A percentile compares a stretch with the other conserved stretches of the same genome.
These are phyloP conservation scores for Chloroclystis v-ata DNA, from an alignment of 2,888 invertebrate genomes.

Conservation along the genomic window DNA sequence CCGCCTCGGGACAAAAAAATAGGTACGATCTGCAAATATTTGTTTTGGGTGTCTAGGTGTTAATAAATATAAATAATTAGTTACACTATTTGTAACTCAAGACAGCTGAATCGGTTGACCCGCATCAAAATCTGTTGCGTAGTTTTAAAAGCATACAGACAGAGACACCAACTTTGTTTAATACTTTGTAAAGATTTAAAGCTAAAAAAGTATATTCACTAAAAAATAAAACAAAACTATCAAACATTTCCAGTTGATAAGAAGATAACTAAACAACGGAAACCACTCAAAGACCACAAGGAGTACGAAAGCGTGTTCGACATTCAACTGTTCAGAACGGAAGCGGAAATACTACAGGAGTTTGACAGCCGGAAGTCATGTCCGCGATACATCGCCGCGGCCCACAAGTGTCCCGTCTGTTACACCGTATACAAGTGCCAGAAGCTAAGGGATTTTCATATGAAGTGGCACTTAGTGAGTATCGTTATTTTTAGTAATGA, in stretches of 20 bases:
- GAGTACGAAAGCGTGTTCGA: conserved; percentile 3
- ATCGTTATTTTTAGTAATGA: not conserved
- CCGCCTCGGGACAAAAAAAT: too few species aligned
- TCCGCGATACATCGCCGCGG: not conserved
- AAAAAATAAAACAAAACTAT: too few species aligned
- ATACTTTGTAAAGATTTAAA: too few species aligned
- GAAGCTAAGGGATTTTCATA: not conserved
- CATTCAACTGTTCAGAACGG: not conserved
- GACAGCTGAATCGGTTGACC: too few species aligned
- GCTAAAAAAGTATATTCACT: too few species aligned
- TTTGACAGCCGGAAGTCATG: not conserved
- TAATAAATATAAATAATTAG: too few species aligned
- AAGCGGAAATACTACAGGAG: not conserved
- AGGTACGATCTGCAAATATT: too few species aligned
- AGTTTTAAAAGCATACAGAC: too few species aligned
- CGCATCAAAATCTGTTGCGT: too few species aligned
- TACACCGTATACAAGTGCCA: conserved; percentile 2
- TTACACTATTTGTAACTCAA: too few species aligned
- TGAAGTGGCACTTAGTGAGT: not conserved
- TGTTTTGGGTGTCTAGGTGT: too few species aligned
- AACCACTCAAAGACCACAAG: not conserved
- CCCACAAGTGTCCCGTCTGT: not conserved
- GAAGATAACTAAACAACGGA: not conserved
- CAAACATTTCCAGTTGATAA: not conserved
- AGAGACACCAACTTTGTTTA: too few species aligned